Percentiles rank a stretch among this genome's conserved stretches.
These are phyloP conservation scores for Idaea aversata DNA, from an alignment of 2,888 invertebrate species.

Conservation along the genomic window DNA sequence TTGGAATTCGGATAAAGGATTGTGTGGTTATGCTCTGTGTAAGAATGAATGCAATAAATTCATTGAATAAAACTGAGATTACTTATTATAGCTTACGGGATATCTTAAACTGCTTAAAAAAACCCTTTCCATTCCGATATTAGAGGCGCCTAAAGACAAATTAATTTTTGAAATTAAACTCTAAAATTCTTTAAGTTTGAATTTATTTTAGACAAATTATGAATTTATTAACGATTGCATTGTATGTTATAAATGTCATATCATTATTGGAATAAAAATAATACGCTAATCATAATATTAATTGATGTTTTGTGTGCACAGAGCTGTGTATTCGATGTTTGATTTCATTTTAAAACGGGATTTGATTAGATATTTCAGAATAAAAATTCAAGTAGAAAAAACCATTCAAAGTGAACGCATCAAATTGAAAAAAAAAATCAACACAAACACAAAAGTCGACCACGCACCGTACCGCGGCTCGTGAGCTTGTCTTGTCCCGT, in stretches of 20 bases:
- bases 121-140: too few species aligned
- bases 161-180: too few species aligned
- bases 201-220: not conserved
- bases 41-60: not conserved
- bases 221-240: not conserved
- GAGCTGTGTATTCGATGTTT: not conserved
- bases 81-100: not conserved
- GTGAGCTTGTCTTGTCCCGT: too few species aligned
- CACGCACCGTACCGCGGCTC: too few species aligned
- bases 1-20: not conserved
- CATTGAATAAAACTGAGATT: not conserved
- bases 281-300: not conserved
- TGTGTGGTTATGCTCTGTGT: not conserved
- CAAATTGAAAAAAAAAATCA: not conserved
- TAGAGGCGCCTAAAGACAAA: too few species aligned
- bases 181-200: too few species aligned
- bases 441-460: too few species aligned
- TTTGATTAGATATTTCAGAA: not conserved
- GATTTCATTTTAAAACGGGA: not conserved
- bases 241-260: not conserved
- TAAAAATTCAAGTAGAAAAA: not conserved
- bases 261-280: not conserved
- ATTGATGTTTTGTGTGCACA: not conserved
- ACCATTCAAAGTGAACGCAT: not conserved
- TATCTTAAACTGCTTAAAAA: not conserved